Conservation (phyloP, 2,888 invertebrate species). For the Phania funesta region DNA sequence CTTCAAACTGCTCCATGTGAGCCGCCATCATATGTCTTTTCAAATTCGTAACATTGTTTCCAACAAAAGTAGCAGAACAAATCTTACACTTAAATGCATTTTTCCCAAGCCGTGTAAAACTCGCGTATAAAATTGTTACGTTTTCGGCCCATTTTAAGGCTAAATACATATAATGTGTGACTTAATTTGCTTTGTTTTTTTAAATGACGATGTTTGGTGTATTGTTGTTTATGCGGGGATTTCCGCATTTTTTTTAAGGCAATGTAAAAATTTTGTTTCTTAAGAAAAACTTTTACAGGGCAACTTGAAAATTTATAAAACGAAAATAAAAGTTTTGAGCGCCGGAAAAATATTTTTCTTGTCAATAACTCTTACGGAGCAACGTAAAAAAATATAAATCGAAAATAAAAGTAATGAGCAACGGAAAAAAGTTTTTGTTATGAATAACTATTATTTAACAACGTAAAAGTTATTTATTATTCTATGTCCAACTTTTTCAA, state of each 20-base stretch:
- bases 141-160: neutral
- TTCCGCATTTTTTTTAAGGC: too few relatives aligned
- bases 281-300: too few relatives aligned
- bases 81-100: neutral
- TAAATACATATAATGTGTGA: neutral
- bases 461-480: too few relatives aligned
- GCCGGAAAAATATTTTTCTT: neutral
- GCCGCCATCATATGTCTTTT: slow-evolving; percentile 10
- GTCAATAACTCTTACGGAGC: neutral
- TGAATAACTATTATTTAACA: neutral
- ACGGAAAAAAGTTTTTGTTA: neutral
- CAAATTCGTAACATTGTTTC: neutral
- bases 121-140: neutral
- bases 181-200: neutral
- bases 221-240: too few relatives aligned
- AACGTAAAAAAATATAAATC: too few relatives aligned
- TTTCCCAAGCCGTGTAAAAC: neutral
- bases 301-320: too few relatives aligned
- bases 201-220: neutral
- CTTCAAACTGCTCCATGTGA: neutral
- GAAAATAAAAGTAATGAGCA: too few relatives aligned
- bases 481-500: too few relatives aligned
- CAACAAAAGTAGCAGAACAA: slow-evolving; percentile 5
- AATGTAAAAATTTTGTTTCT: too few relatives aligned
- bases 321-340: too few relatives aligned